Evolutionary conservation across 2,888 invertebrate species (phyloP).

Genomic region (Allacma fusca): DNA sequence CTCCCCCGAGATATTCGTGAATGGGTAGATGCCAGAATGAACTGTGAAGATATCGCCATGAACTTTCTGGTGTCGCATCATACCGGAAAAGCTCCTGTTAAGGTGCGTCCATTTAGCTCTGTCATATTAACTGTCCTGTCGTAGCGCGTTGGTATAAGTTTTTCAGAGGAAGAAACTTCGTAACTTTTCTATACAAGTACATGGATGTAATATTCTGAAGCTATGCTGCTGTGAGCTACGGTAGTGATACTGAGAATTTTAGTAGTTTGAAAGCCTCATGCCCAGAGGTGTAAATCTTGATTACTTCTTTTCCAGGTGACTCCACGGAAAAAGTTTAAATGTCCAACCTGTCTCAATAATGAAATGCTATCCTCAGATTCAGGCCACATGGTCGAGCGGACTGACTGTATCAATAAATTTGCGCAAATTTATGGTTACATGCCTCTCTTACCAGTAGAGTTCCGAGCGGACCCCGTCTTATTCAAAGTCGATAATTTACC

Average conservation of each 20-base stretch:
- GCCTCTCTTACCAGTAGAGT: constrained; percentile 89
- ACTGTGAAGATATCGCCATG: constrained; percentile 98
- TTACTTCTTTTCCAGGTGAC: constrained; percentile 73
- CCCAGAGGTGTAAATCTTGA: constrained; percentile 22
- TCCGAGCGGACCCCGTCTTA: constrained; percentile 92
- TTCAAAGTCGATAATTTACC: constrained; percentile 82
- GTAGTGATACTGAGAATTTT: neutral
- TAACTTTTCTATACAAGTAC: too few relatives aligned
- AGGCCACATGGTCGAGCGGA: constrained; percentile 81
- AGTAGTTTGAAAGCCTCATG: too few relatives aligned
- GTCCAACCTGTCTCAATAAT: constrained; percentile 91
- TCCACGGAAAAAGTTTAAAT: constrained; percentile 95
- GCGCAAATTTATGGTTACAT: constrained; percentile 82
- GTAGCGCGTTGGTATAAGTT: too few relatives aligned
- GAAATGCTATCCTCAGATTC: constrained; percentile 94
- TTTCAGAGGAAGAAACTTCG: too few relatives aligned
- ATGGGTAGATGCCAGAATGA: constrained; percentile 96
- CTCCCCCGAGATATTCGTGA: constrained; percentile 85
- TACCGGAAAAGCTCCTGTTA: constrained; percentile 90
- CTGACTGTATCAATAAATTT: constrained; percentile 86
- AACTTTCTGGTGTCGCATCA: constrained; percentile 94
- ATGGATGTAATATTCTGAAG: too few relatives aligned
- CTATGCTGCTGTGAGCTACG: too few relatives aligned
- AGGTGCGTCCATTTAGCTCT: too few relatives aligned
- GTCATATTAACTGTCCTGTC: too few relatives aligned